Base-by-base conservation (phyloP, 2,113 vertebrate genomes). In the Microtus oregoni region DNA sequence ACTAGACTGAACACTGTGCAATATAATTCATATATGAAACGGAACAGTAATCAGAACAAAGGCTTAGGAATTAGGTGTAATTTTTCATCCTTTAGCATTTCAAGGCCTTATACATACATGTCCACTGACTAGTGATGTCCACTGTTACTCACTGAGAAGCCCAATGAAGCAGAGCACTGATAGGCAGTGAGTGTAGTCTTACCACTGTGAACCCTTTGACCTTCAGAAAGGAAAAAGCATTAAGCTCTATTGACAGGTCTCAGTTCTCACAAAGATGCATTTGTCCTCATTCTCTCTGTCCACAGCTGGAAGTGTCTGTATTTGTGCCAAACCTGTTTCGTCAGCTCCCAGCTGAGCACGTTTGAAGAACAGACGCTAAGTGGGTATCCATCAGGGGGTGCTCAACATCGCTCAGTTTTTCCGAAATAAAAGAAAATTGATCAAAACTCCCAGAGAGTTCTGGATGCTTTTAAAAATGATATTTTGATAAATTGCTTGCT, bases 401-500 rank as follows among this genome's bases (percentile, higher is more conserved):
- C 30, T 24, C 58, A 65, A n/a, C 11, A 77, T 61, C 32, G 55
- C n/a, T 88, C 75, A 68, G 0, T 79, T 44, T 30, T 81, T 70
- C 63, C 28, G 4, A 78, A 44, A 52, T n/a, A 20, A 41, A 94
- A 94, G 38, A 76, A 81, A 87, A 93, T 55, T 91, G 73, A 61
- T 89, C 52, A 94, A 24, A 94, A 65, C 35, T 76, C 14, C 38
- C 68, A 83, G 78, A 94, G n/a, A 90, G 32, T 68, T 87, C 61
- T 90, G 13, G 14, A 20, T 88, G 11, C 81, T 22, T 92, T 92
- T 81, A n/a, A 10, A 73, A 92, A 17, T 88, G 19, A 81, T 77
- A 24, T 70, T 94, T 94, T 94, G 19, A 76, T 77, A 92, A 96
- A 72, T 24, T 85, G 35, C 63, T 90, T 88, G 52, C 38, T 92